Percentiles rank a stretch among this genome's conserved stretches.
Evolutionary conservation across 2,888 invertebrate genomes (phyloP).

Genomic region (Melolontha melolontha): DNA sequence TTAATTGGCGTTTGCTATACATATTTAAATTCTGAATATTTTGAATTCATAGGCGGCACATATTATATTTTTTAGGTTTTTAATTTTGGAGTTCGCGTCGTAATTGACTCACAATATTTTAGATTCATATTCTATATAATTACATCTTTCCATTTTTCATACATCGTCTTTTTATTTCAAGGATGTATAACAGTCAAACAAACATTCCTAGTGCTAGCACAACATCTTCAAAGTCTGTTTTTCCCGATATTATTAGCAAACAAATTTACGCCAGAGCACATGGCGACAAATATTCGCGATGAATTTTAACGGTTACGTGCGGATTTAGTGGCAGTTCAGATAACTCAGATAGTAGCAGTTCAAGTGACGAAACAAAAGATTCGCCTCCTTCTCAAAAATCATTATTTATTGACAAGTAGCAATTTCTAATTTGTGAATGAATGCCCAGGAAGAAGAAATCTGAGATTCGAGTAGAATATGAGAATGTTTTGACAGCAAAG

Average conservation of each 20-base stretch:
- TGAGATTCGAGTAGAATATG: slow-evolving; percentile 94
- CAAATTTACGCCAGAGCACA: slow-evolving; percentile 94
- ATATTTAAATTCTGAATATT: too few species aligned
- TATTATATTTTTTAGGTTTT: too few species aligned
- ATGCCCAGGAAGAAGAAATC: slow-evolving; percentile 96
- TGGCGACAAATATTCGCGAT: slow-evolving; percentile 92
- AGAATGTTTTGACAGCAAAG: slow-evolving; percentile 91
- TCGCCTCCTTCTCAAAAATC: slow-evolving; percentile 79
- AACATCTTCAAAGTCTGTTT: slow-evolving; percentile 74
- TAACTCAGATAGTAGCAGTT: slow-evolving; percentile 71
- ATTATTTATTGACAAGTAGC: slow-evolving; percentile 93
- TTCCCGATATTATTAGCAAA: slow-evolving; percentile 83
- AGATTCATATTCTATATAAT: too few species aligned
- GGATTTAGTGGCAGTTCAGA: slow-evolving; percentile 72
- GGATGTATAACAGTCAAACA: too few species aligned
- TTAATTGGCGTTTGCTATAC: too few species aligned
- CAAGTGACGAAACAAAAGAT: slow-evolving; percentile 67
- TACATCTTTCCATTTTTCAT: too few species aligned
- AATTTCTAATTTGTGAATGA: slow-evolving; percentile 90
- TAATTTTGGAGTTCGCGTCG: too few species aligned
- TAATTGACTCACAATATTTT: too few species aligned
- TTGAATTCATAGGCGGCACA: too few species aligned
- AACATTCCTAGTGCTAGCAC: slow-evolving; percentile 55
- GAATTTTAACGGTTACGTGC: slow-evolving; percentile 93
- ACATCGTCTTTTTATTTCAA: too few species aligned